Evolutionary conservation across 2,888 invertebrate species (phyloP), one percentile per base, ranked within the genome.

Genomic region (Tenthredo distinguenda): DNA sequence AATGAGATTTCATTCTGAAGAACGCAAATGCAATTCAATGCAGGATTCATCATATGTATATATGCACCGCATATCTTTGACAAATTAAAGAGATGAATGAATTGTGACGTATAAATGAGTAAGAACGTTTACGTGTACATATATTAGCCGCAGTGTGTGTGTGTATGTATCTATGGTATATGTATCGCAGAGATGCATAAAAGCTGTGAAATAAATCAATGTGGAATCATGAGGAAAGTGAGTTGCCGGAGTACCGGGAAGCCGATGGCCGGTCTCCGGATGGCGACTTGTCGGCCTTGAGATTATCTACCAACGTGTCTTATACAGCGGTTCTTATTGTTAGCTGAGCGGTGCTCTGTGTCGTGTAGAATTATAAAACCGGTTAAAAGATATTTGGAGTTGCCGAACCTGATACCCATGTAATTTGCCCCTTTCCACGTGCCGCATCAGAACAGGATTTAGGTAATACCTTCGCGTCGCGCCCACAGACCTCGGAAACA

Each of bases 221-320:
- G 62, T 62, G 21, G 3, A 21, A 31, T 21, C 0, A 68, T 18
- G 6, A 68, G 68, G 34, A 68, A 68, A 68, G 68, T 68, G 68
- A 68, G 68, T 15, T n/a, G n/a, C 6, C 21, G 3, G 43, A 74
- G 40, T 40, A 71, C 18, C 71, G 72, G 40, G 43, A 43, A 74
- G 40, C 72, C 72, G 43, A 43, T 26, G n/a, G 40, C 40, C 72
- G 18, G 68, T 26, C 68, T 68, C 68, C 43, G 72, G 43, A 43
- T 43, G 72, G 72, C 55, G 77, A 77, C 77, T 77, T 26, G 77
- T 55, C 55, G 47, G 26, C 77, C 77, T 77, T 77, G 50, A 55
- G 55, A 50, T 77, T 77, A 55, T 55, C 77, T 55, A 55, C 18
- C 26, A 12, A 34, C 77, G 31, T 55, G 77, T 50, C 7, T 77